Evolutionary conservation across 2,888 invertebrate genomes (phyloP), one percentile per base, ranked within the genome.

Genomic region (Drosophila infuscata): DNA sequence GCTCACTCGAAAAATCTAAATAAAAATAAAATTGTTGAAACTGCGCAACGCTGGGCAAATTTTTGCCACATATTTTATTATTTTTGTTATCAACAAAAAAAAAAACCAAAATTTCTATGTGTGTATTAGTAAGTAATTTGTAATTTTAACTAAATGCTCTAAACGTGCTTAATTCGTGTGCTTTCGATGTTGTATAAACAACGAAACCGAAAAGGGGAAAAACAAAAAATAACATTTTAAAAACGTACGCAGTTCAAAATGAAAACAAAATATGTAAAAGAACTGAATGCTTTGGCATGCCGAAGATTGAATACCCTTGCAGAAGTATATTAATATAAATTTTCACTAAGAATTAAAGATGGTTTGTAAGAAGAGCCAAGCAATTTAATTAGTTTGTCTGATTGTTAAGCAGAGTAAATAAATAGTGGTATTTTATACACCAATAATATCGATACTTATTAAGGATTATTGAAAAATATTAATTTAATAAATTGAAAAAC

Each of bases 101-200:
- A 17, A 29, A 29, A 30, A 30, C 3, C 30, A 15, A 29, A 29
- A 60, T 70, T 72, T 76, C 72, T 82, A 78, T 78, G 61, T 72
- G 70, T 79, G 79, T 81, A 81, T 69, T 83, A 82, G 82, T 81
- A 81, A 70, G 89, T 89, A 89, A 88, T 79, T 76, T 75, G 89
- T 87, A 89, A 80, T 68, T 77, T 74, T 88, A 82, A 74, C 89
- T 79, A 70, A 82, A 79, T 71, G 76, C 82, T 87, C 81, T 79
- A 81, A 73, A 74, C 78, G 83, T 85, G 81, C 68, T 81, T 70
- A 65, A 68, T 78, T 75, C 77, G 74, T 83, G 75, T 80, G 82
- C 85, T 85, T 83, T 80, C 60, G 72, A 77, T 86, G 78, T 76
- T 85, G 76, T 80, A 58, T 73, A 73, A 79, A 61, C 63, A 72